These are phyloP conservation scores for Oncorhynchus clarkii DNA, from an alignment of 2,113 vertebrate species.

Conservation along the genomic window DNA sequence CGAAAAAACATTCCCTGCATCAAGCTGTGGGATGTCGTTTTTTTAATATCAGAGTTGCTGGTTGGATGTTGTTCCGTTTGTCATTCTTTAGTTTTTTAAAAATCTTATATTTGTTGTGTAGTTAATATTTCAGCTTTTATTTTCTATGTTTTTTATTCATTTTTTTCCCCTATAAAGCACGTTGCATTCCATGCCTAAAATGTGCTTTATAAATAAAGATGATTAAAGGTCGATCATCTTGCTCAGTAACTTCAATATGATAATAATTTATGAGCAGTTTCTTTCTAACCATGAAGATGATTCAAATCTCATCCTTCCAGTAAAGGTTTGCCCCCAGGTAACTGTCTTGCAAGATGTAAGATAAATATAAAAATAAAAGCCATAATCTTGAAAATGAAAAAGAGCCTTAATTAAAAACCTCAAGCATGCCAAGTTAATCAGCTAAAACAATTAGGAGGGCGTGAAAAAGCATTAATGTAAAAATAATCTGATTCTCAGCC, in stretches of 20 bases:
- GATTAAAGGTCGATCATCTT: conserved; percentile 4
- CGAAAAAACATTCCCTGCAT: conserved; percentile 31
- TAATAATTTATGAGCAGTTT: conserved; percentile 28
- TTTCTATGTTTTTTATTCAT: no score
- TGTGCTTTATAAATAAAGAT: no score
- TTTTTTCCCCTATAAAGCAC: no score
- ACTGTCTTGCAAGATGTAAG: conserved; percentile 8
- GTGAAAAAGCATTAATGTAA: conserved; percentile 27
- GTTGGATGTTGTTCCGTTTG: background rate
- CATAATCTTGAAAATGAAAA: conserved; percentile 3
- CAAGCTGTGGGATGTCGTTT: background rate
- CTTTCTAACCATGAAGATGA: conserved; percentile 17
- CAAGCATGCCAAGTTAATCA: conserved; percentile 16
- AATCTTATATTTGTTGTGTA: no score
- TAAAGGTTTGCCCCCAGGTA: conserved; percentile 3
- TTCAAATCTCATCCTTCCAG: conserved; percentile 21
- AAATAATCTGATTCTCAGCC: conserved; percentile 24
- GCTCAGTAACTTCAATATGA: background rate
- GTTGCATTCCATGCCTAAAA: no score
- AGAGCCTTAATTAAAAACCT: conserved; percentile 22
- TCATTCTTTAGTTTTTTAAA: no score
- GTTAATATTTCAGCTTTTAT: no score
- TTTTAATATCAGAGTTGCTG: background rate
- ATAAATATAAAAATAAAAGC: conserved; percentile 20
- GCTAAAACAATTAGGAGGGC: conserved; percentile 18